phyloP scores from a whole-genome alignment of 2,888 invertebrate species.

The Mythimna albipuncta region DNA sequence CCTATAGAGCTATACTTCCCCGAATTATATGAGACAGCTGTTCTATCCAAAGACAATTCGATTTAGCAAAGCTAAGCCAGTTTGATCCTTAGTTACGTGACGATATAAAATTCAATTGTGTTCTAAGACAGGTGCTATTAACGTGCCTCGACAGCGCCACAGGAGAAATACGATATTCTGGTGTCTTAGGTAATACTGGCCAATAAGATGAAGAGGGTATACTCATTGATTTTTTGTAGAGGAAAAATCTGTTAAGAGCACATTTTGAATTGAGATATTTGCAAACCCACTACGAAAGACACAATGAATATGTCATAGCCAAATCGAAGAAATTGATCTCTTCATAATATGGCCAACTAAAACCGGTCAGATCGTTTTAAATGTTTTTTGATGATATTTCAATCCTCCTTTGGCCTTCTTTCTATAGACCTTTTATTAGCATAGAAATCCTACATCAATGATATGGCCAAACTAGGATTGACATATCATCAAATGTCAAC shows the following conservation, averaged over 20 bases:
- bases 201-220: neutral
- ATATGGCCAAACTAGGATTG: too few species aligned
- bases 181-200: neutral
- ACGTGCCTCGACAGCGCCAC: slow-evolving; percentile 17
- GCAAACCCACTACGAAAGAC: neutral
- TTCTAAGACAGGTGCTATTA: slow-evolving; percentile 48
- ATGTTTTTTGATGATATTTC: too few species aligned
- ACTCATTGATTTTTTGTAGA: neutral
- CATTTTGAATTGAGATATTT: neutral
- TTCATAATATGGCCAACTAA: too few species aligned
- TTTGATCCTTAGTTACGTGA: slow-evolving; percentile 47
- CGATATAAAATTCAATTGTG: slow-evolving; percentile 54
- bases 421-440: too few species aligned
- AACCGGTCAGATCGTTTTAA: too few species aligned
- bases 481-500: too few species aligned
- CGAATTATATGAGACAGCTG: slow-evolving; percentile 5
- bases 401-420: too few species aligned
- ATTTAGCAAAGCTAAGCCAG: slow-evolving; percentile 42
- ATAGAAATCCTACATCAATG: too few species aligned
- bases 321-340: too few species aligned
- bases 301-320: neutral
- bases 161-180: slow-evolving; percentile 30
- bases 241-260: neutral
- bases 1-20: slow-evolving; percentile 11
- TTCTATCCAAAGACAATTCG: slow-evolving; percentile 42